phyloP scores from a whole-genome alignment of 2,797 vertebrate genomes.

The Oryzias sinensis region DNA sequence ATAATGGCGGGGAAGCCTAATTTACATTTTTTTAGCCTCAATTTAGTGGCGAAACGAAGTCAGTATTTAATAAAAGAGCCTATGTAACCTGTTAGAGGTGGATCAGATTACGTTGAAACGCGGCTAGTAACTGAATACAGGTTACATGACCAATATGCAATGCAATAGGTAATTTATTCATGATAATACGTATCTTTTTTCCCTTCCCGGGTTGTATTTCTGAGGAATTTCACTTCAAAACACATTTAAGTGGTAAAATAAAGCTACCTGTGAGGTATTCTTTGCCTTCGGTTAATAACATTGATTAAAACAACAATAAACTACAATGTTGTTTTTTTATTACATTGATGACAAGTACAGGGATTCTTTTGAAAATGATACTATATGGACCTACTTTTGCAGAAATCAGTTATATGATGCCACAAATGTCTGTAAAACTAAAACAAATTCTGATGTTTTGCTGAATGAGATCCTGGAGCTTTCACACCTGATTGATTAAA shows the following conservation, averaged over 20 bases:
- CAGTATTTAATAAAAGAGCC: not conserved
- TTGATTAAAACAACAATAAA: too few species aligned
- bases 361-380: too few species aligned
- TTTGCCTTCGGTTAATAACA: too few species aligned
- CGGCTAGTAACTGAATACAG: constrained; percentile 1
- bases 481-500: too few species aligned
- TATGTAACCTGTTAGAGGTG: not conserved
- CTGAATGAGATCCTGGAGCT: too few species aligned
- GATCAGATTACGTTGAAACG: constrained; percentile 3
- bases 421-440: not conserved
- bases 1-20: constrained; percentile 24
- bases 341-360: too few species aligned
- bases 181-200: not conserved
- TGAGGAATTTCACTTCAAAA: too few species aligned
- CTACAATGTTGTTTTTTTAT: too few species aligned
- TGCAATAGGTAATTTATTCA: not conserved
- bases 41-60: not conserved
- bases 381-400: not conserved
- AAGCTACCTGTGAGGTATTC: too few species aligned
- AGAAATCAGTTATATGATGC: not conserved
- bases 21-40: not conserved
- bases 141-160: not conserved
- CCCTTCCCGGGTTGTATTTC: too few species aligned
- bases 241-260: too few species aligned
- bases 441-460: not conserved